Conservation (phyloP, 2,797 vertebrate genomes). For the Chlorospingus semifuscus region DNA sequence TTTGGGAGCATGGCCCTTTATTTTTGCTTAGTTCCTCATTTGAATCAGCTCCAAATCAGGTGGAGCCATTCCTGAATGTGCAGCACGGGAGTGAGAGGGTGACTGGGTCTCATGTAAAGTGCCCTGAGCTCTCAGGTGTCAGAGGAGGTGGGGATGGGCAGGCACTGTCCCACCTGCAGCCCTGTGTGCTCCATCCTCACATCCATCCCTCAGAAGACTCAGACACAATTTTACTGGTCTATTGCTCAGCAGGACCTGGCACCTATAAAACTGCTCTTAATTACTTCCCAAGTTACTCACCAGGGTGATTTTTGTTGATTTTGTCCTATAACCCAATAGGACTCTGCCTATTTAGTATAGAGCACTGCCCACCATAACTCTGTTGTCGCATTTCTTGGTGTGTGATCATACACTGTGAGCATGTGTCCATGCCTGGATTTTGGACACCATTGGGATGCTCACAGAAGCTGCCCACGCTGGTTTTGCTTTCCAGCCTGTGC, state of each 20-base stretch:
- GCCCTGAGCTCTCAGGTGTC: not conserved
- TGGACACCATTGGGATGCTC: not conserved
- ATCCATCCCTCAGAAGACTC: constrained; percentile 18
- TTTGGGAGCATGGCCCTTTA: not conserved
- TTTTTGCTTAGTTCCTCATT: not conserved
- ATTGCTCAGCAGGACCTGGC: constrained; percentile 13
- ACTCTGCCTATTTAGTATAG: not conserved
- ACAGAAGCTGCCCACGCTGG: rapidly evolving
- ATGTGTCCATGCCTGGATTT: rapidly evolving
- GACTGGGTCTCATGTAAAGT: rapidly evolving
- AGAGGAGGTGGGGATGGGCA: not conserved
- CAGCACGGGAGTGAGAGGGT: not conserved
- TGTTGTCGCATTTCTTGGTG: not conserved
- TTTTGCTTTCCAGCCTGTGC: not conserved
- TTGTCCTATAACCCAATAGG: not conserved
- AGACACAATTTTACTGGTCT: constrained; percentile 37
- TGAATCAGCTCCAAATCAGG: not conserved
- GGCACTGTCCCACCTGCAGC: not conserved
- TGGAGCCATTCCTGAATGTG: rapidly evolving
- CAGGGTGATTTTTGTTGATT: constrained; percentile 6
- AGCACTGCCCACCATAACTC: not conserved
- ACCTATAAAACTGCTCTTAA: constrained; percentile 58
- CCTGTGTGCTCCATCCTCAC: not conserved
- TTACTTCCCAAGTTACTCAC: constrained; percentile 40
- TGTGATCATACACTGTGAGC: not conserved